Conservation (phyloP, 2,113 vertebrate species). For the Ptychochromis oligacanthus region DNA sequence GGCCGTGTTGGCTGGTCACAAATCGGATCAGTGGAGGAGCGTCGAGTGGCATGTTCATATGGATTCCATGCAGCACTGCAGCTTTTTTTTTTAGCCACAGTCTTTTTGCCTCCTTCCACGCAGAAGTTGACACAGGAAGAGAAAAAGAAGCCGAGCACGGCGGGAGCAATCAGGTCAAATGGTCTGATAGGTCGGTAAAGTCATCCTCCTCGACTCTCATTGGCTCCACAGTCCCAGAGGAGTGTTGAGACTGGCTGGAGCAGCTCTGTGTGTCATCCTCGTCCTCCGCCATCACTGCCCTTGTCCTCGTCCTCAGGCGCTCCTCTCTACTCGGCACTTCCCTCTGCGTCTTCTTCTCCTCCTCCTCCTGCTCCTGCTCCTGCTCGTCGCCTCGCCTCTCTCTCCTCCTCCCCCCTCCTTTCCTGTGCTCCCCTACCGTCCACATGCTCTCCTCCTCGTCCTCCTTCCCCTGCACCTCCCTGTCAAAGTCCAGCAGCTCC, state of each 20-base stretch:
- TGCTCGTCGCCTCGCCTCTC: conserved; percentile 69
- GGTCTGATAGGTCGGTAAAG: conserved; percentile 64
- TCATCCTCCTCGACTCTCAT: conserved; percentile 61
- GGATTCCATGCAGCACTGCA: conserved; percentile 32
- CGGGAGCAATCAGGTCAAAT: conserved; percentile 72
- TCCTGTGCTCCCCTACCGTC: conserved; percentile 76
- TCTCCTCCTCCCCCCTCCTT: conserved; percentile 13
- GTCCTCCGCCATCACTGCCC: conserved; percentile 61
- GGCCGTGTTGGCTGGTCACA: neutral
- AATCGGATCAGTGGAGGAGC: conserved; percentile 29
- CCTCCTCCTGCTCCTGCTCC: conserved; percentile 72
- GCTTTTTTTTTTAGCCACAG: conserved; percentile 21
- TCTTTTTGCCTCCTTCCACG: conserved; percentile 30
- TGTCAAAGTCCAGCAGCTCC: conserved; percentile 82
- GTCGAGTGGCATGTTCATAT: conserved; percentile 4
- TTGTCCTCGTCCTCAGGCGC: conserved; percentile 32
- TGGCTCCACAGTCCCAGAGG: conserved; percentile 63
- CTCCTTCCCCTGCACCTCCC: conserved; percentile 78
- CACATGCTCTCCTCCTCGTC: conserved; percentile 84
- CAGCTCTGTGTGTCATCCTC: conserved; percentile 79
- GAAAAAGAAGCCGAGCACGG: conserved; percentile 10
- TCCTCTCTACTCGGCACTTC: conserved; percentile 51
- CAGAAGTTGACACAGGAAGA: conserved; percentile 42
- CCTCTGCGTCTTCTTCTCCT: conserved; percentile 69
- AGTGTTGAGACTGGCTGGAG: conserved; percentile 81